Percentiles rank a stretch among this genome's conserved stretches.
Conservation (phyloP, 2,113 vertebrate species). For the Rhinolophus sinicus region DNA sequence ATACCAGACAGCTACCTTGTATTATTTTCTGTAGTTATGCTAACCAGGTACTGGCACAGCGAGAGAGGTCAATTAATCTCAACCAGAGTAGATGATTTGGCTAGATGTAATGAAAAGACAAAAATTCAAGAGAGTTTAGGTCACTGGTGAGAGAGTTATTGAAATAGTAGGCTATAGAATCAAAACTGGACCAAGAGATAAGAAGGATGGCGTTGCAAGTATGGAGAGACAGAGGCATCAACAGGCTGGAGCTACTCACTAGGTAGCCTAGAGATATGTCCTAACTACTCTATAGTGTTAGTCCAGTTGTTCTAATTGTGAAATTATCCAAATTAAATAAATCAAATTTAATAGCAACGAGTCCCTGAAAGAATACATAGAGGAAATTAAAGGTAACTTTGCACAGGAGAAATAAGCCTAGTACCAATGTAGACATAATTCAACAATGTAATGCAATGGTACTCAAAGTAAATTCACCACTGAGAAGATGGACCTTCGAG, state of each 20-base stretch:
- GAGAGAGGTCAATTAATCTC: background rate
- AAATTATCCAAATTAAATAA: background rate
- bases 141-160: background rate
- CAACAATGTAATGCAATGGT: background rate
- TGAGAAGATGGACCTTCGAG: background rate
- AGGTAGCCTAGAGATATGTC: background rate
- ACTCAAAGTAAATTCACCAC: background rate
- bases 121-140: background rate
- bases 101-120: background rate
- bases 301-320: background rate
- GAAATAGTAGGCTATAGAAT: background rate
- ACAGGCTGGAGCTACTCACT: background rate
- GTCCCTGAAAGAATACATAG: background rate
- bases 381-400: background rate
- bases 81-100: background rate
- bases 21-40: background rate
- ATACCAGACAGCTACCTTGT: background rate
- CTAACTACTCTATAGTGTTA: background rate
- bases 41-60: background rate
- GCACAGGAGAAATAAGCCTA: background rate
- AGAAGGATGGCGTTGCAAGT: background rate
- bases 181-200: background rate
- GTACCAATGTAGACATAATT: background rate
- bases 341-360: background rate
- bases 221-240: background rate